Base-by-base conservation (phyloP, 2,797 vertebrate genomes). In the Gallirallus australis region DNA sequence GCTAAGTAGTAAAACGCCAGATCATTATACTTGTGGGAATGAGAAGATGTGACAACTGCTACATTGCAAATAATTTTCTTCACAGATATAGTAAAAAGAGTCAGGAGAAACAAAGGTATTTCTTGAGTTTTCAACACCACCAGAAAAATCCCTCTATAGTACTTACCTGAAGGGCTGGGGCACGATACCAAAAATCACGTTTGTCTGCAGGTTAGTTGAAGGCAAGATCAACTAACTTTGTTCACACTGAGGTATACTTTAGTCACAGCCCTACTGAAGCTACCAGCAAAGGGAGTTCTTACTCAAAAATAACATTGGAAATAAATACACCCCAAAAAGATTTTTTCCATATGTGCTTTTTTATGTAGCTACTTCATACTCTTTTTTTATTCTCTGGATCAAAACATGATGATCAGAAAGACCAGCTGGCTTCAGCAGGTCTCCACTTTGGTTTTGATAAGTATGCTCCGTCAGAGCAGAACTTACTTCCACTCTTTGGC, bases 1-100 rank as follows among this genome's bases (percentile, higher is more conserved):
- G 52, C 69, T 76, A 96, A 96, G 54, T 24, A 96, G 75, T 76
- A 93, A 96, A 96, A 95, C 16, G 54, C 52, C 60, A 86, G 53
- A 54, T 95, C 82, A 68, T 91, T 85, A 75, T 61, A 66, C 23
- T 68, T 63, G 48, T 84, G 84, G 42, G 54, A 21, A 75, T 80
- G 33, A 86, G 60, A 47, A 66, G 53, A 82, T 23, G 15, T 24
- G 87, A 95, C 6, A 4, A 31, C 35, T 20, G 15, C 37, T 87
- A 17, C 11, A 61, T 27, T 82, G 57, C 37, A 93, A 88, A 69
- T 60, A 47, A 48, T 52, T 53, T 70, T 78, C 39, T 15, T 24
- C 64, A 42, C 16, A 83, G 28, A 61, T 86, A 47, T 2, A n/a
- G 24, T 57, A 87, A 72, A 25, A 25, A 76, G 12, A 69, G 37